Evolutionary conservation across 2,888 invertebrate species (phyloP).

Genomic region (Rhagophthalmus giganteus): DNA sequence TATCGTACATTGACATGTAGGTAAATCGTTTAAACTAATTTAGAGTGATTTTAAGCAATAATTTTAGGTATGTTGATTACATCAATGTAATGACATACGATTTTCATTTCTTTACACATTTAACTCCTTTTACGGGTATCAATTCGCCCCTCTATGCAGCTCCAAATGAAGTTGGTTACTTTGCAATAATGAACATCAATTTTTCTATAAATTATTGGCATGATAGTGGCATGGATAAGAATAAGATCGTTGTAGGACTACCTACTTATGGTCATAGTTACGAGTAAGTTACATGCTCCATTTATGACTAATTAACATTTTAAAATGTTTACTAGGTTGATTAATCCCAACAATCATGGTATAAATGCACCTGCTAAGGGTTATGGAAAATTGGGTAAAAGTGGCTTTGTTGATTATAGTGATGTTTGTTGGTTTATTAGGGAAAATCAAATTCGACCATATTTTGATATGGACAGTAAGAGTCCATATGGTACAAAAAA

Average conservation of each 20-base stretch:
- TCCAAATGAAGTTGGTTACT: conserved; percentile 63
- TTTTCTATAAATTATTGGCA: conserved; percentile 80
- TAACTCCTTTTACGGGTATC: conserved; percentile 79
- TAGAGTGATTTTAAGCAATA: not conserved
- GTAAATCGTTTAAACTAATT: conserved; percentile 31
- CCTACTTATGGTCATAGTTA: conserved; percentile 87
- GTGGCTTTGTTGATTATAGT: conserved; percentile 73
- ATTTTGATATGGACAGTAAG: conserved; percentile 69
- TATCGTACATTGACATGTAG: conserved; percentile 74
- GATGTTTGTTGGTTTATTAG: conserved; percentile 70
- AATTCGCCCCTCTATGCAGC: conserved; percentile 79
- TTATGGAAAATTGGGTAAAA: conserved; percentile 66
- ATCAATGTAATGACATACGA: conserved; percentile 93
- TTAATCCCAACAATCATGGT: conserved; percentile 67
- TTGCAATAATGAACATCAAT: conserved; percentile 77
- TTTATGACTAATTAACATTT: not conserved
- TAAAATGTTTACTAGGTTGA: conserved; percentile 58
- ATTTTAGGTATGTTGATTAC: conserved; percentile 72
- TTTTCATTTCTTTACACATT: conserved; percentile 76
- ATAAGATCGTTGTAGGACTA: conserved; percentile 81
- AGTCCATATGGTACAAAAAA: conserved; percentile 76
- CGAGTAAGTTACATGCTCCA: conserved; percentile 55
- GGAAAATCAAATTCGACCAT: conserved; percentile 57
- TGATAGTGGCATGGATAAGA: conserved; percentile 70
- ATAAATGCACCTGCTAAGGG: conserved; percentile 73